Evolutionary conservation across 2,888 invertebrate species (phyloP), one percentile per base, ranked within the genome.

Genomic region (Watsonalla binaria): DNA sequence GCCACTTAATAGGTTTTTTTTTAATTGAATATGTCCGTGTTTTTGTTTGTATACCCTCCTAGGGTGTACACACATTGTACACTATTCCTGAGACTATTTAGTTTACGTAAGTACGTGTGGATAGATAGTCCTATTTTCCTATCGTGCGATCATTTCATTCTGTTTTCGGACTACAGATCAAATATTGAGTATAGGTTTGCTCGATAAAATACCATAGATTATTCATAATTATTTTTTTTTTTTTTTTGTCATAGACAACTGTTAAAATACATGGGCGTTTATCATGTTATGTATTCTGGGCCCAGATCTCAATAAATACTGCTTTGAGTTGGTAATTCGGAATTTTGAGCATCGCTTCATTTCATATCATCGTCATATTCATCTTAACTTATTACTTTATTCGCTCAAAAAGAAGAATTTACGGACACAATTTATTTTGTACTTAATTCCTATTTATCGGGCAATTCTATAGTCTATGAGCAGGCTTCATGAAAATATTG

Each of bases 11-110:
- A 63, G 49, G 47, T 57, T 56, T 57, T 50, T 59, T 55, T 57
- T 64, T 65, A 66, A 65, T 66, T 65, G 62, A 59, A 63, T 63
- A 62, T 65, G 60, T 61, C 56, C 52, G 35, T 35, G 35, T 48
- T 35, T 47, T 35, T 48, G 7, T 37, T 9, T 37, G 9, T 9
- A 37, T 37, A 8, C 8, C 8, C 37, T 37, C 1, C 9, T 4
- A 37, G 9, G 37, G 37, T 37, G 5, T 37, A 37, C 37, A 37
- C 7, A 37, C 8, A 37, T 24, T 37, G 37, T 37, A 8, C 7
- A 37, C 6, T 8, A 37, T 37, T 37, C 9, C 8, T 42, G 42
- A 42, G 8, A 11, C 11, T 8, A 11, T 8, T 42, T 42, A 11
- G 5, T 8, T 42, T 11, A 11, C 42, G 42, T 42, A 11, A 42